These are phyloP conservation scores for Thyatira batis DNA, from an alignment of 2,888 invertebrate species.

Conservation along the genomic window DNA sequence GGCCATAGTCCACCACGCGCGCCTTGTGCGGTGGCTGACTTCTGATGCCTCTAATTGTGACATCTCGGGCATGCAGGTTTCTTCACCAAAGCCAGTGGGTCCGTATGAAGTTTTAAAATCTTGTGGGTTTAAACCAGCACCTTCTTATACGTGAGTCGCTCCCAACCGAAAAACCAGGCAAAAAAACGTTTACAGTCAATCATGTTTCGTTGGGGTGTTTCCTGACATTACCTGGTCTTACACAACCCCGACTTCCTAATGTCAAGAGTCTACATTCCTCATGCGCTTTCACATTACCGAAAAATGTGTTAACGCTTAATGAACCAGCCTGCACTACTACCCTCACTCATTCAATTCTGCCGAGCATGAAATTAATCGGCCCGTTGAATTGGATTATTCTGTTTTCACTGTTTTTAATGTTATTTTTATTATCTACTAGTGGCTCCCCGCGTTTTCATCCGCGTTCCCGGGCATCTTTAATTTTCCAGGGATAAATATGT, in stretches of 20 bases:
- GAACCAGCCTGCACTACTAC: not conserved
- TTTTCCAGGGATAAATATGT: too few relatives aligned
- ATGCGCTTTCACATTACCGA: not conserved
- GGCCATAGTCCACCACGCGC: too few relatives aligned
- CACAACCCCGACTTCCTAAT: not conserved
- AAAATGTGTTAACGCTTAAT: not conserved
- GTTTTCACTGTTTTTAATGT: slow-evolving; percentile 17
- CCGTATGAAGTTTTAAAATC: too few relatives aligned
- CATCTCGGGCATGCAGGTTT: too few relatives aligned
- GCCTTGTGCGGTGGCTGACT: too few relatives aligned
- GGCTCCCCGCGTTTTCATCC: too few relatives aligned
- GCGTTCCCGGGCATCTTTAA: too few relatives aligned
- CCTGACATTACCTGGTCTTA: not conserved
- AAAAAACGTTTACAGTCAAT: not conserved
- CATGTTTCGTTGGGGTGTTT: not conserved
- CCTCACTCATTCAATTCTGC: slow-evolving; percentile 9
- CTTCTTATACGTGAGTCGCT: too few relatives aligned
- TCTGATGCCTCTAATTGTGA: too few relatives aligned
- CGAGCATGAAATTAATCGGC: slow-evolving; percentile 31
- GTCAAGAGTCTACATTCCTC: not conserved
- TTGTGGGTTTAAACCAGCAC: too few relatives aligned
- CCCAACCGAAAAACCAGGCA: too few relatives aligned
- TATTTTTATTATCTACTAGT: slow-evolving; percentile 8
- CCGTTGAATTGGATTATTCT: slow-evolving; percentile 19
- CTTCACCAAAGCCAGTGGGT: too few relatives aligned